Evolutionary conservation across 2,888 invertebrate species (phyloP).

Genomic region (Drosophila fungiperda): DNA sequence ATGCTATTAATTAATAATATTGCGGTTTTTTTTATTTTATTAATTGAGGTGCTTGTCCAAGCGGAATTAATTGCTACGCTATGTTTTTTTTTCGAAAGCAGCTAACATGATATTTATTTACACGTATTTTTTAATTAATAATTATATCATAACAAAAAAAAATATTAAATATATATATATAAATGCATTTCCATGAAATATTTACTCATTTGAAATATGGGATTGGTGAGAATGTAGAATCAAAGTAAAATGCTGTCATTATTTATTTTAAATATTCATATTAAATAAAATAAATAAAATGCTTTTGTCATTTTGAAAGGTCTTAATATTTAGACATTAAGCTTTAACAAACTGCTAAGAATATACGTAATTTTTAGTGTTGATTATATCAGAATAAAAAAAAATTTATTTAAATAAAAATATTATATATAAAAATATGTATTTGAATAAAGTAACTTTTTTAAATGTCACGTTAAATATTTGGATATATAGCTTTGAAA

Average conservation of each 20-base stretch:
- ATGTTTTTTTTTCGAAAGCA: background rate
- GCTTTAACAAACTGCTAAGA: no score
- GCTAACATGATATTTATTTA: background rate
- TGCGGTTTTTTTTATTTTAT: conserved; percentile 23
- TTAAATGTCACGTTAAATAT: conserved; percentile 57
- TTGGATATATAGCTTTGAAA: conserved; percentile 44
- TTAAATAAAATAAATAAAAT: background rate
- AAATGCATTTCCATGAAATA: background rate
- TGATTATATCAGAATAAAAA: no score
- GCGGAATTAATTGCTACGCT: conserved; percentile 29
- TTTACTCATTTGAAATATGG: background rate
- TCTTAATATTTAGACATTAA: no score
- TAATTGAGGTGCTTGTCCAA: conserved; percentile 38
- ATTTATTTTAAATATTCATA: background rate
- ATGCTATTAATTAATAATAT: conserved; percentile 32
- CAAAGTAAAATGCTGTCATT: background rate
- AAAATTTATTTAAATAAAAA: background rate
- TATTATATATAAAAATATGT: conserved; percentile 32
- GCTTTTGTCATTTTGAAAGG: no score
- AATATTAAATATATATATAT: background rate
- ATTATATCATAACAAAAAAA: background rate
- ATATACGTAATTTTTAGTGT: no score
- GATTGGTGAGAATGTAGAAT: background rate
- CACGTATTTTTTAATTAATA: background rate
- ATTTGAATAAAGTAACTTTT: conserved; percentile 58